Conservation (phyloP, 2,888 invertebrate genomes). For the Drosophila meridiana region DNA sequence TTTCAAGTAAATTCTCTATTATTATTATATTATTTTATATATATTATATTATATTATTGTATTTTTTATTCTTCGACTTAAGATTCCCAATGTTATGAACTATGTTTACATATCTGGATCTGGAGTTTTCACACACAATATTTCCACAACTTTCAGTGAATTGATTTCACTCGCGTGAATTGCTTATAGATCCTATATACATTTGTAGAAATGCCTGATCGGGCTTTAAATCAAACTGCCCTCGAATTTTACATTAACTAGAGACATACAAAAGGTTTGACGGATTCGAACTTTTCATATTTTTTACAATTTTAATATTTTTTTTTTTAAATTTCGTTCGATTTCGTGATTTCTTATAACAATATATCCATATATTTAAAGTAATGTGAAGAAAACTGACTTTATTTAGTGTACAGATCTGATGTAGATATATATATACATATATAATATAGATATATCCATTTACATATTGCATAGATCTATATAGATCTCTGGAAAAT, state of each 20-base stretch:
- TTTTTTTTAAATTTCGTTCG: no score
- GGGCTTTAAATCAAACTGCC: no score
- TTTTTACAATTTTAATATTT: background rate
- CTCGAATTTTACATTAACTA: background rate
- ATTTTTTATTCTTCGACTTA: no score
- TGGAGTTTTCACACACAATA: background rate
- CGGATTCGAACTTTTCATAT: background rate
- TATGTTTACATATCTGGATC: background rate
- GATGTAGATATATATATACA: background rate
- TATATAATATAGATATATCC: no score
- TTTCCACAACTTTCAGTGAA: background rate
- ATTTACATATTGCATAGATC: background rate
- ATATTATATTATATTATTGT: no score
- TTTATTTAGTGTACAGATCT: constrained; percentile 24
- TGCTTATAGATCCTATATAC: background rate
- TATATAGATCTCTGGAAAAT: background rate
- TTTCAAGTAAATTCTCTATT: background rate
- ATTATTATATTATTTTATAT: no score
- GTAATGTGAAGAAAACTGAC: constrained; percentile 18
- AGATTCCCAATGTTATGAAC: background rate
- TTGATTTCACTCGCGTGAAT: background rate
- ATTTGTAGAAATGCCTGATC: background rate
- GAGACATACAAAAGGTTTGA: background rate
- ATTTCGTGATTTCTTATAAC: background rate
- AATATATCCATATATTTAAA: background rate